Base-by-base conservation (phyloP, 2,888 invertebrate genomes). In the Craniophora ligustri region DNA sequence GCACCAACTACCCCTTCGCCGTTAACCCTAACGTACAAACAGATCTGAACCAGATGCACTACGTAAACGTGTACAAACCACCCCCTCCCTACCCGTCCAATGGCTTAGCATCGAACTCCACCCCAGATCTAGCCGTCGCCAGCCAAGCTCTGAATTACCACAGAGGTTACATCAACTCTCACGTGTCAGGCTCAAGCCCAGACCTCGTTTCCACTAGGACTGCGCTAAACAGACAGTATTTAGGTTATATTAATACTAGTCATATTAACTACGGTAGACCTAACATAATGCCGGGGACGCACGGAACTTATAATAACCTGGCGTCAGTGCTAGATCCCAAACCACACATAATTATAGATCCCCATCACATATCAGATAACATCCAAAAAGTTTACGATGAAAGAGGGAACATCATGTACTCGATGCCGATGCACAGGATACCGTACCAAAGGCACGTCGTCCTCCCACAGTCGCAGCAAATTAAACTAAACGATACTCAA, bases 51-150 rank as follows among this genome's bases (percentile, higher is more conserved):
- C 94, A 94, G 32, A 80, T 95, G 30, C 95, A 95, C 40, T 92
- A 95, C 76, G 88, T 96, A 14, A 96, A 96, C 78, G 94, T 96
- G 5, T 96, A 95, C 81, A 97, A 97, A 83, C 97, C 97, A 0
- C 98, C 98, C 0, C 98, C 98, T 0, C 97, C 98, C 0, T 98
- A 98, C 88, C 97, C 97, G 0, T 95, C 95, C 0, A 96, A 95
- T 77, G 94, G 96, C 0, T 89, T 96, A n/a, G 96, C 96, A 41
- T 97, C 97, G 6, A 97, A 96, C 72, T 97, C 97, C 0, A 97
- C 97, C 0, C 97, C 98, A 0, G 98, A 98, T 84, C 85, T 98
- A 49, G 97, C 97, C 0, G 95, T 95, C 1, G 96, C 96, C 1
- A 95, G 96, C 49, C 96, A 95, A 73, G 94, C 94, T 0, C 78